Conservation (phyloP, 2,888 invertebrate genomes). For the Nemapogon koenigi region DNA sequence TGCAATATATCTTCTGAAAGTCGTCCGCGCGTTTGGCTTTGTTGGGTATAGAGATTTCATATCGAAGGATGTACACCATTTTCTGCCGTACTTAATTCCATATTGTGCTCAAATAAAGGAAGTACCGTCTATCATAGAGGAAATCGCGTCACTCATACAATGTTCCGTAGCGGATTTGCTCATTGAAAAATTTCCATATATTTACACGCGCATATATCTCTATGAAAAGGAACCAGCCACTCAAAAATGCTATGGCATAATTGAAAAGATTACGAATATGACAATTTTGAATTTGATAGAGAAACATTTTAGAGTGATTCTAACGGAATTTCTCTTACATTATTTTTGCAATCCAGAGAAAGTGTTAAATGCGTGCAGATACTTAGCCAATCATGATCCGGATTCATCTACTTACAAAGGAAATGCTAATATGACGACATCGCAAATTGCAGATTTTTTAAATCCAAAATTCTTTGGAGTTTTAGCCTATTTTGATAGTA, state of each 20-base stretch:
- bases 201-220: slow-evolving; percentile 74
- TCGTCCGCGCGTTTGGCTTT: slow-evolving; percentile 73
- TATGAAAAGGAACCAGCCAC: slow-evolving; percentile 65
- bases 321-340: slow-evolving; percentile 70
- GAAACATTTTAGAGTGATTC: slow-evolving; percentile 68
- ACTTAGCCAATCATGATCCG: slow-evolving; percentile 65
- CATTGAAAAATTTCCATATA: slow-evolving; percentile 70
- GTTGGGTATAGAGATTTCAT: slow-evolving; percentile 73
- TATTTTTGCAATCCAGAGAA: slow-evolving; percentile 68
- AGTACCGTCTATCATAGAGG: slow-evolving; percentile 68
- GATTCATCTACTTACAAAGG: slow-evolving; percentile 41
- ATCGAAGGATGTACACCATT: slow-evolving; percentile 71
- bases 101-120: slow-evolving; percentile 62
- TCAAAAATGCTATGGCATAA: slow-evolving; percentile 66
- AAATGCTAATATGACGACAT: slow-evolving; percentile 38
- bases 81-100: slow-evolving; percentile 70
- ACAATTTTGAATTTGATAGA: slow-evolving; percentile 66
- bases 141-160: slow-evolving; percentile 66
- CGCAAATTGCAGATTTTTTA: slow-evolving; percentile 70
- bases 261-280: slow-evolving; percentile 66
- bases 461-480: slow-evolving; percentile 78
- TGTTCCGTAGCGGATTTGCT: slow-evolving; percentile 67
- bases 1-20: slow-evolving; percentile 63
- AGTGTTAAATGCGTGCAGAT: slow-evolving; percentile 64
- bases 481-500: slow-evolving; percentile 77